Percentiles rank a stretch among this genome's conserved stretches.
Evolutionary conservation across 2,888 invertebrate species (phyloP).

Genomic region (Lymantria monacha): DNA sequence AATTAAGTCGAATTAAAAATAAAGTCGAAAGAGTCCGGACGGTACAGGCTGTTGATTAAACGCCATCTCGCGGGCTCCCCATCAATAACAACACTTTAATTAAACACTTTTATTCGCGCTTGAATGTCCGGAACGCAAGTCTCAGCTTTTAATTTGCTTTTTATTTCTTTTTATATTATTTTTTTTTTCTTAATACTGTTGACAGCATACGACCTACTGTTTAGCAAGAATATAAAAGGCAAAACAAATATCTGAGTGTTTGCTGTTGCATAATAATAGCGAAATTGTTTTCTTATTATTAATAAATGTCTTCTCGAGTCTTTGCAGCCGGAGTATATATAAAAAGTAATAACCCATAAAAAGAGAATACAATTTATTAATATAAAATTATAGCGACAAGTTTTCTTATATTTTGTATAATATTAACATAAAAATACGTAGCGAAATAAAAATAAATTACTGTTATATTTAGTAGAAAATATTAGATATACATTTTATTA

Average conservation of each 20-base stretch:
- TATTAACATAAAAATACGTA: neutral
- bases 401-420: neutral
- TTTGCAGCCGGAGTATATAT: slow-evolving; percentile 20
- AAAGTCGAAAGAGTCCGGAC: slow-evolving; percentile 59
- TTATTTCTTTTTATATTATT: slow-evolving; percentile 43
- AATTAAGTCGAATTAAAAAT: slow-evolving; percentile 79
- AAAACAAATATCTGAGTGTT: slow-evolving; percentile 46
- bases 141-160: slow-evolving; percentile 66
- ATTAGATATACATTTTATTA: slow-evolving; percentile 5
- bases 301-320: slow-evolving; percentile 22
- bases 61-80: slow-evolving; percentile 77
- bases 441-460: neutral
- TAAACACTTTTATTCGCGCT: slow-evolving; percentile 77
- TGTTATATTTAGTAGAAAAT: neutral
- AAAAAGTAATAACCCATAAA: slow-evolving; percentile 9
- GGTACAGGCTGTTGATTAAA: slow-evolving; percentile 71
- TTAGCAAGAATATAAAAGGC: slow-evolving; percentile 38
- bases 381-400: slow-evolving; percentile 5
- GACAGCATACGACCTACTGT: slow-evolving; percentile 38
- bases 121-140: slow-evolving; percentile 63
- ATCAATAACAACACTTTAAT: slow-evolving; percentile 81
- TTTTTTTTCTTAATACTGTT: slow-evolving; percentile 60
- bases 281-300: slow-evolving; percentile 27
- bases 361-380: neutral
- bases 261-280: slow-evolving; percentile 23